phyloP scores from a whole-genome alignment of 1,140 invertebrate species.

The Zaprionus davidi region DNA sequence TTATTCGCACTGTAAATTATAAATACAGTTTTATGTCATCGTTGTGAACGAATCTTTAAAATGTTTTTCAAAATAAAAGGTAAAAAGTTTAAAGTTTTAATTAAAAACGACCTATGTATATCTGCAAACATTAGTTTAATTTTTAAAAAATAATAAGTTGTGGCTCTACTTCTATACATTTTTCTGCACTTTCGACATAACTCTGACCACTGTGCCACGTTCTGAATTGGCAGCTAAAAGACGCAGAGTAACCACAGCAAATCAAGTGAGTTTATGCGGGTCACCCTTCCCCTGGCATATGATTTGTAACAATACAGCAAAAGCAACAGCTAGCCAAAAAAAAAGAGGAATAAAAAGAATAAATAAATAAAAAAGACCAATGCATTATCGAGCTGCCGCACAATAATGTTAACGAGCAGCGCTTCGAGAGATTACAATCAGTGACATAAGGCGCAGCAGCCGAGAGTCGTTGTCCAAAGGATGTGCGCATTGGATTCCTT shows the following conservation, averaged over 20 bases:
- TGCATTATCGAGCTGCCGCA: constrained; percentile 56
- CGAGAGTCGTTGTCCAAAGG: constrained; percentile 29
- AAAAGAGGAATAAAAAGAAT: constrained; percentile 34
- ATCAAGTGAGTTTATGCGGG: constrained; percentile 60
- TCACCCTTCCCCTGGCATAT: constrained; percentile 50
- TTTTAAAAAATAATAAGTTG: too few species aligned
- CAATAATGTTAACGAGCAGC: constrained; percentile 77
- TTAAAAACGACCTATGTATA: too few species aligned
- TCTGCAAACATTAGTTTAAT: too few species aligned
- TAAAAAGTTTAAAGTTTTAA: too few species aligned
- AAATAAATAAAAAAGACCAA: constrained; percentile 58
- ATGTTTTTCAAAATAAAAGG: too few species aligned
- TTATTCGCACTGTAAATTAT: too few species aligned
- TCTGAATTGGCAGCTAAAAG: constrained; percentile 52
- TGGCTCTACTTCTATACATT: background rate
- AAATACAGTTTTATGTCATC: too few species aligned
- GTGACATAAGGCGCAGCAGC: constrained; percentile 72
- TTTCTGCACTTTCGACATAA: background rate
- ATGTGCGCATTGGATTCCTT: constrained; percentile 25
- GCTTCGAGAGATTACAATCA: constrained; percentile 71
- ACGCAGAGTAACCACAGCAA: constrained; percentile 48
- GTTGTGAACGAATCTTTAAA: too few species aligned
- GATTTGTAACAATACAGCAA: constrained; percentile 58
- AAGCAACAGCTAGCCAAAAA: constrained; percentile 49
- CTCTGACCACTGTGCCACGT: constrained; percentile 22